Conservation (phyloP, 2,113 vertebrate species). For the Trogon surrucura region DNA sequence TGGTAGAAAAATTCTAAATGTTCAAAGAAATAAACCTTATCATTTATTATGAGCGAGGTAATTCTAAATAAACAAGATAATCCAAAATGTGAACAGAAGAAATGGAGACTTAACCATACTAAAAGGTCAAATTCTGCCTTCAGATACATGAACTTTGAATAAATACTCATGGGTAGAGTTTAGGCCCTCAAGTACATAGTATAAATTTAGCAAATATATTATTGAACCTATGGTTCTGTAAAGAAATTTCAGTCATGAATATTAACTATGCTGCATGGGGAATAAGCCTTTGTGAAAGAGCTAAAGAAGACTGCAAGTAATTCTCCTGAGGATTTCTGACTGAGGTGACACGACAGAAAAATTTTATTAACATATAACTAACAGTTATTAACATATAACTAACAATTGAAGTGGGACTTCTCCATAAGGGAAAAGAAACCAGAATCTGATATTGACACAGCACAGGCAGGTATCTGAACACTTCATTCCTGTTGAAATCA, state of each 20-base stretch:
- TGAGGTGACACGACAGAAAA: not conserved
- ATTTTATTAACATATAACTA: not conserved
- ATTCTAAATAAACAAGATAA: not conserved
- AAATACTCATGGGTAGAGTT: not conserved
- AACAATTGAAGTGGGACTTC: too few species aligned
- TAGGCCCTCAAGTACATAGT: not conserved
- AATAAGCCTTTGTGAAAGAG: not conserved
- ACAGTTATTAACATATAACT: not conserved
- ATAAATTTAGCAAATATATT: conserved; percentile 9
- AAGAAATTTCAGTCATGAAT: not conserved
- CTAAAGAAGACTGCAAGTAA: not conserved
- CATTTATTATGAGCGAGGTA: not conserved
- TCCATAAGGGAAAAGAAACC: too few species aligned
- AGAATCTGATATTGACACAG: too few species aligned
- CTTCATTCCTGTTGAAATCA: too few species aligned
- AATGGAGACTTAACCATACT: not conserved
- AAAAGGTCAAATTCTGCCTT: not conserved
- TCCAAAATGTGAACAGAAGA: not conserved
- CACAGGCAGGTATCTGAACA: too few species aligned
- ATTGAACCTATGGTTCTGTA: not conserved
- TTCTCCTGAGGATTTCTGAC: not conserved
- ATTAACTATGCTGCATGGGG: not conserved
- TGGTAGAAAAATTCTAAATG: not conserved
- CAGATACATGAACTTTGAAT: not conserved
- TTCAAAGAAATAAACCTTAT: not conserved